Evolutionary conservation across 2,113 vertebrate species (phyloP).

Genomic region (Zingel zingel): DNA sequence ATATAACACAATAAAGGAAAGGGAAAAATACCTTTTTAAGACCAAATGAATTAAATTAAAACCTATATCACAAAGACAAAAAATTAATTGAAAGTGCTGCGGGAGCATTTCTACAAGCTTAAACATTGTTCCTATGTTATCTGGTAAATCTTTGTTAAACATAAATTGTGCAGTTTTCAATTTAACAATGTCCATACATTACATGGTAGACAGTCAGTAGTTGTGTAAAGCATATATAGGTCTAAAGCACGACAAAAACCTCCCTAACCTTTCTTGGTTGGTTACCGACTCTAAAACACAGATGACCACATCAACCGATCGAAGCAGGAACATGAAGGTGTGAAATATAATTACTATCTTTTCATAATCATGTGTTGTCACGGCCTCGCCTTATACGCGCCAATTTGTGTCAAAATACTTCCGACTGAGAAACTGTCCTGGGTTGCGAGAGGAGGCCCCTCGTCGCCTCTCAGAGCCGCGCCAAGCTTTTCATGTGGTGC

Average conservation of each 20-base stretch:
- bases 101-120: no score
- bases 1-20: no score
- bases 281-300: neutral
- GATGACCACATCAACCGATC: neutral
- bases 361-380: neutral
- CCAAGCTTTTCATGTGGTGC: conserved; percentile 52
- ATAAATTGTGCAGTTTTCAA: no score
- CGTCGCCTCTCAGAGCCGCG: conserved; percentile 39
- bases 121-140: no score
- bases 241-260: neutral
- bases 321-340: neutral
- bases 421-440: conserved; percentile 41
- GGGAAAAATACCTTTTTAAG: no score
- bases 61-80: no score
- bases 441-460: conserved; percentile 25
- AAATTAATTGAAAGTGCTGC: no score
- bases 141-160: no score
- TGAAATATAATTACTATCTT: neutral
- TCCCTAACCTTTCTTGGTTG: neutral
- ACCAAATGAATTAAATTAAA: no score
- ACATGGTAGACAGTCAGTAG: neutral
- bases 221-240: neutral
- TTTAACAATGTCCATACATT: no score
- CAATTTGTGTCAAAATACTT: conserved; percentile 45
- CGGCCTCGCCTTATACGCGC: neutral